Evolutionary conservation across 2,113 vertebrate species (phyloP).

Genomic region (Nycticebus coucang): DNA sequence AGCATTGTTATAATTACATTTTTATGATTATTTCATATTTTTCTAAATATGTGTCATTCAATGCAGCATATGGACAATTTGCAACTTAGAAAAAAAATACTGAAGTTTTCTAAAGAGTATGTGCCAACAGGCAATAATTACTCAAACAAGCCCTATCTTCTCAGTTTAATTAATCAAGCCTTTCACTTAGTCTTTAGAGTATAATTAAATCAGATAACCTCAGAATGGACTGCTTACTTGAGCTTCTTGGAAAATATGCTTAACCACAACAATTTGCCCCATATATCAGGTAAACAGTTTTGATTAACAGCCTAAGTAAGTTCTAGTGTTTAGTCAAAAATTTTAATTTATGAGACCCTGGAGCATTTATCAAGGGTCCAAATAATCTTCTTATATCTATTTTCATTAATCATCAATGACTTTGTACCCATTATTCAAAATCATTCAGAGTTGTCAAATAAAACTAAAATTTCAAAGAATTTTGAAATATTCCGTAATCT

Average conservation of each 20-base stretch:
- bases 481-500: conserved; percentile 20
- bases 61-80: background rate
- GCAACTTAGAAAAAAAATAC: conserved; percentile 2
- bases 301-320: background rate
- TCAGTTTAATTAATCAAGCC: conserved; percentile 72
- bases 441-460: conserved; percentile 22
- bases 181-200: conserved; percentile 61
- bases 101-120: conserved; percentile 27
- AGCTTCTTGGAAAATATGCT: conserved; percentile 52
- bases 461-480: conserved; percentile 1
- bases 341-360: background rate
- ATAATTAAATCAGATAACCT: conserved; percentile 69
- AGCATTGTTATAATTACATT: background rate
- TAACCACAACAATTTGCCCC: conserved; percentile 16
- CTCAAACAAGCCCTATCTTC: conserved; percentile 62
- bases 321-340: background rate
- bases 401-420: conserved; percentile 49
- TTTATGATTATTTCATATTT: background rate
- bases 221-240: conserved; percentile 46
- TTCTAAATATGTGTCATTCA: background rate
- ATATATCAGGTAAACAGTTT: conserved; percentile 30
- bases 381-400: background rate
- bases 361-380: background rate
- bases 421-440: conserved; percentile 23
- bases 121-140: conserved; percentile 62